Percentiles rank a stretch among this genome's conserved stretches.
phyloP scores from a whole-genome alignment of 2,113 vertebrate species.

The Phalacrocorax brasilianus region DNA sequence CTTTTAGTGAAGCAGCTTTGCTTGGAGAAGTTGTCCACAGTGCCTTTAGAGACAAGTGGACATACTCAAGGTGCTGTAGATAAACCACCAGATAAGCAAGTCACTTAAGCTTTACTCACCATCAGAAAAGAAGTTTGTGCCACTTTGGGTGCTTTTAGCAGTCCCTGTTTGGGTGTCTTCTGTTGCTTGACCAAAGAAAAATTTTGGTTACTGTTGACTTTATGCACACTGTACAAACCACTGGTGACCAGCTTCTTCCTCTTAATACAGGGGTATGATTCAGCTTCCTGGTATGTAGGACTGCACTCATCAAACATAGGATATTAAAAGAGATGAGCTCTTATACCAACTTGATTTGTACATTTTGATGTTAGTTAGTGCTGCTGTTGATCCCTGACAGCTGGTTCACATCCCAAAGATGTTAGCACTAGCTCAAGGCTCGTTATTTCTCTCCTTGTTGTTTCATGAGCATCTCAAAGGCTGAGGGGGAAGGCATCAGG shows the following conservation, averaged over 20 bases:
- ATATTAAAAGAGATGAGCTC: neutral
- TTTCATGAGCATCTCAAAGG: neutral
- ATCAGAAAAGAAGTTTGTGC: neutral
- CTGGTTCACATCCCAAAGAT: neutral
- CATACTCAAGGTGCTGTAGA: neutral
- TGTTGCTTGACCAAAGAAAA: neutral
- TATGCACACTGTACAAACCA: neutral
- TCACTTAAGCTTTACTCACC: neutral
- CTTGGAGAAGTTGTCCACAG: neutral
- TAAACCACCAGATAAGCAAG: neutral
- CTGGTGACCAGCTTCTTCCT: neutral
- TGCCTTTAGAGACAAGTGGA: neutral
- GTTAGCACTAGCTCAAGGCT: neutral
- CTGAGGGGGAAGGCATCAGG: neutral
- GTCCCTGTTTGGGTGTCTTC: neutral
- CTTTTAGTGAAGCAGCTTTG: neutral
- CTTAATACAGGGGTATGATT: neutral
- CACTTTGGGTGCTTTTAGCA: neutral
- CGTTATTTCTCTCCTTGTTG: accelerated
- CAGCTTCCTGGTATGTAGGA: neutral
- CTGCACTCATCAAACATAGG: neutral
- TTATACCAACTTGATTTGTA: neutral
- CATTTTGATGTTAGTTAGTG: neutral
- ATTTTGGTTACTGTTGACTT: neutral
- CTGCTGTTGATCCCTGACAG: neutral